Evolutionary conservation across 2,888 invertebrate genomes (phyloP).

Genomic region (Malthinus seriepunctatus): DNA sequence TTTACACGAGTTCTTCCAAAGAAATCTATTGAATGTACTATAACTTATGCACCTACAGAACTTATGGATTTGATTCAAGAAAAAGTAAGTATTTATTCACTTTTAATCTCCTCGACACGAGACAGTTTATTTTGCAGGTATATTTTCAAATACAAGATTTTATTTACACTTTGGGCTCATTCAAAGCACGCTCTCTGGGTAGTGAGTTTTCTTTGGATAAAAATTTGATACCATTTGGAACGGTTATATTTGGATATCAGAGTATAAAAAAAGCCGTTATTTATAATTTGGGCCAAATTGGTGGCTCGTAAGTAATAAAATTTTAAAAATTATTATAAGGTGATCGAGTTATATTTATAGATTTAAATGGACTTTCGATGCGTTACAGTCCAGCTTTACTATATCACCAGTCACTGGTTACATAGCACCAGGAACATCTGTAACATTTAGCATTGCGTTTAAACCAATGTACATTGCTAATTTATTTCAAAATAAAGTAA

Average conservation of each 20-base stretch:
- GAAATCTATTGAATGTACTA: conserved; percentile 45
- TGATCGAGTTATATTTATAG: conserved; percentile 37
- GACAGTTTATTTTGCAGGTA: conserved; percentile 46
- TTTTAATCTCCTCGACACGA: background rate
- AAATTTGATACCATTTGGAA: conserved; percentile 58
- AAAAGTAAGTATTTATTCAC: conserved; percentile 37
- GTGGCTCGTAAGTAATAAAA: conserved; percentile 52
- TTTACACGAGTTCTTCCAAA: conserved; percentile 44
- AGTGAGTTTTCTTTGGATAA: conserved; percentile 58
- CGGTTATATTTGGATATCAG: conserved; percentile 55
- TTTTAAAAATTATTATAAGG: background rate
- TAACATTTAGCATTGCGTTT: conserved; percentile 66
- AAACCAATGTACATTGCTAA: conserved; percentile 58
- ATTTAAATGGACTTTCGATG: conserved; percentile 58
- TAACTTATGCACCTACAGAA: conserved; percentile 49
- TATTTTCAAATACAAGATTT: conserved; percentile 56
- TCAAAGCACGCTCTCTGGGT: conserved; percentile 59
- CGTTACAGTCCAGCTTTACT: conserved; percentile 58
- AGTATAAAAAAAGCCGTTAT: conserved; percentile 55
- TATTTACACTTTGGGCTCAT: conserved; percentile 56
- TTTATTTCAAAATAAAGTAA: conserved; percentile 47
- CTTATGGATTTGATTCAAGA: conserved; percentile 47
- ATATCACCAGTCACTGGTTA: conserved; percentile 66
- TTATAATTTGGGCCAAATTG: conserved; percentile 61
- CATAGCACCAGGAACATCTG: conserved; percentile 64